These are phyloP conservation scores for Tricholauxania praeusta DNA, from an alignment of 2,888 invertebrate genomes.

Conservation along the genomic window DNA sequence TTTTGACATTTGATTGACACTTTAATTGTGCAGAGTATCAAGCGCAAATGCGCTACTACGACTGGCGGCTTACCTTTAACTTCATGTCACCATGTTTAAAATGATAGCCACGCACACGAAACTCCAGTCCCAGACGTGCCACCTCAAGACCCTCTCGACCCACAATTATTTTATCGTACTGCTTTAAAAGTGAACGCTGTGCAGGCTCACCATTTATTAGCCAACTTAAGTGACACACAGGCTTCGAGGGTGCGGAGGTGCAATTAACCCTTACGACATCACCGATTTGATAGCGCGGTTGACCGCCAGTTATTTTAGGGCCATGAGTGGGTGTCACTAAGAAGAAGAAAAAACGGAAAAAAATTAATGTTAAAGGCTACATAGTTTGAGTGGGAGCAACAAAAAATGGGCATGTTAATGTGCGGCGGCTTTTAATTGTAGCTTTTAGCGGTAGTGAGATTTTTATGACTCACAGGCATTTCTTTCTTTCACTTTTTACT, in stretches of 20 bases:
- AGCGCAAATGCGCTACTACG: background rate
- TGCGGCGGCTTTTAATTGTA: background rate
- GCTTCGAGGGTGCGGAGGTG: slow-evolving; percentile 86
- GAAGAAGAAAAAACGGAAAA: slow-evolving; percentile 47
- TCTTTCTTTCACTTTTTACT: background rate
- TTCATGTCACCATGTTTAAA: slow-evolving; percentile 88
- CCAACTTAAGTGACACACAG: slow-evolving; percentile 86
- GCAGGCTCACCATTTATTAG: slow-evolving; percentile 87
- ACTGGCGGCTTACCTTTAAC: slow-evolving; percentile 73
- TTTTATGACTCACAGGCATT: background rate
- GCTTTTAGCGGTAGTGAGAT: background rate
- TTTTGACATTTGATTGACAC: background rate
- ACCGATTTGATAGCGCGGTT: slow-evolving; percentile 84
- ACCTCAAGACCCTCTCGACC: slow-evolving; percentile 78
- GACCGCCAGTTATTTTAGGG: slow-evolving; percentile 83
- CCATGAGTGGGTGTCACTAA: slow-evolving; percentile 84
- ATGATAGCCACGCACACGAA: slow-evolving; percentile 82
- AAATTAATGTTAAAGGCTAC: slow-evolving; percentile 6
- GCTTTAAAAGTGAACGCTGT: slow-evolving; percentile 69
- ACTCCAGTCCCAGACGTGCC: slow-evolving; percentile 81
- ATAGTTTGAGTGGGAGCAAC: background rate
- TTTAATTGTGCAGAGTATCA: background rate
- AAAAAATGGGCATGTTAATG: background rate
- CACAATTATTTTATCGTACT: slow-evolving; percentile 70
- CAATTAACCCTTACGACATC: slow-evolving; percentile 87